Evolutionary conservation across 1,140 invertebrate species (phyloP).

Genomic region (Drosophila prosaltans): DNA sequence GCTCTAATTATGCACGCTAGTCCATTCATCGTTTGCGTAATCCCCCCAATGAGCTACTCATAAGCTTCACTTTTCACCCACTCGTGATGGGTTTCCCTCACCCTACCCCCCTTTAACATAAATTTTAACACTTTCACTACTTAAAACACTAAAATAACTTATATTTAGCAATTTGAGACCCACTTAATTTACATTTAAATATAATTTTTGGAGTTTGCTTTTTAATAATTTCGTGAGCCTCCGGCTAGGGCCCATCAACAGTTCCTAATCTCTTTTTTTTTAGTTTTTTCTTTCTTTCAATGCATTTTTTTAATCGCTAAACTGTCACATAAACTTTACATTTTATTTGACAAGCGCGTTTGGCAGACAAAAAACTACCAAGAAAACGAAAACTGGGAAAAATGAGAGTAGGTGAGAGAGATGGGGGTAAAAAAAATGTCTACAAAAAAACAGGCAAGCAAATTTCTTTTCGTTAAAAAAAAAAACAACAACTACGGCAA

Average conservation of each 20-base stretch:
- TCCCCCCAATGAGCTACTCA: constrained; percentile 6
- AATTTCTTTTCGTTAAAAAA: constrained; percentile 68
- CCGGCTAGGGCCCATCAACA: constrained; percentile 24
- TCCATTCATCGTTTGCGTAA: constrained; percentile 32
- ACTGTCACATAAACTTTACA: constrained; percentile 79
- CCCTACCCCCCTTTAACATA: neutral
- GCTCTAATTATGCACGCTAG: constrained; percentile 43
- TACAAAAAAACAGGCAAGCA: constrained; percentile 22
- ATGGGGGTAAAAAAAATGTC: neutral
- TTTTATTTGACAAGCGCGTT: constrained; percentile 79
- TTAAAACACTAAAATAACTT: constrained; percentile 79
- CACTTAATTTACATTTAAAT: constrained; percentile 75
- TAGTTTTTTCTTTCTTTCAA: constrained; percentile 49
- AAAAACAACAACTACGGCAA: neutral
- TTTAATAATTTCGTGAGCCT: constrained; percentile 56
- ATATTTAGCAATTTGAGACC: constrained; percentile 71
- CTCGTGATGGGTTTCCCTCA: constrained; percentile 18
- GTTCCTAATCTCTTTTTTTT: constrained; percentile 72
- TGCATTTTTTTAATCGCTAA: constrained; percentile 72
- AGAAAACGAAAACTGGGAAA: neutral
- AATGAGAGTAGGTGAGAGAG: constrained; percentile 9
- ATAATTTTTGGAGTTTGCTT: constrained; percentile 57
- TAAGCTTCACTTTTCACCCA: constrained; percentile 53
- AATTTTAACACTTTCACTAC: constrained; percentile 63
- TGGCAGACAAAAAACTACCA: constrained; percentile 54